Conservation (phyloP, 2,113 vertebrate species). For the Sapajus apella region DNA sequence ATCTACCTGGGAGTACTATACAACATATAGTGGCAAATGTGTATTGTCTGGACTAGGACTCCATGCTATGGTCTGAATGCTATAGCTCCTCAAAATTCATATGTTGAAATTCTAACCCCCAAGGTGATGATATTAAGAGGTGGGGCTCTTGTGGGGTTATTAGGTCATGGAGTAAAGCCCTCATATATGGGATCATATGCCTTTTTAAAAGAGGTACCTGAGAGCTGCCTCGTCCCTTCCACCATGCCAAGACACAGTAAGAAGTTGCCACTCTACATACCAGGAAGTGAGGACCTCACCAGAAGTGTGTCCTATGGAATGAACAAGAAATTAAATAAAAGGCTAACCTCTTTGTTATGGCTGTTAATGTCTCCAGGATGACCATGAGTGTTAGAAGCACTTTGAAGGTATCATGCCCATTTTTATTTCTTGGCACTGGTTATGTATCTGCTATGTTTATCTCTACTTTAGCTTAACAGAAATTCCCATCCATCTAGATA, state of each 20-base stretch:
- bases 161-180: background rate
- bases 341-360: background rate
- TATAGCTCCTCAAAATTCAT: background rate
- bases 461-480: background rate
- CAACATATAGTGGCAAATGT: background rate
- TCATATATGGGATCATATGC: background rate
- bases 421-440: background rate
- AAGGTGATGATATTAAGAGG: background rate
- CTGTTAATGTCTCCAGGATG: background rate
- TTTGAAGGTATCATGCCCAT: background rate
- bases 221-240: background rate
- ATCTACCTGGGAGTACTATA: background rate
- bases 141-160: background rate
- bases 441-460: background rate
- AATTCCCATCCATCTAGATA: background rate
- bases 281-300: background rate
- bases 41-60: background rate
- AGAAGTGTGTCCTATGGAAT: too few species aligned
- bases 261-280: background rate
- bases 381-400: background rate
- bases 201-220: background rate
- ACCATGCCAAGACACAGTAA: background rate
- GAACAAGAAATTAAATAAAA: too few species aligned
- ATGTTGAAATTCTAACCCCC: background rate
- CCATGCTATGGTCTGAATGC: background rate